Evolutionary conservation across 2,113 vertebrate species (phyloP).

Genomic region (Nycticryphes semicollaris): DNA sequence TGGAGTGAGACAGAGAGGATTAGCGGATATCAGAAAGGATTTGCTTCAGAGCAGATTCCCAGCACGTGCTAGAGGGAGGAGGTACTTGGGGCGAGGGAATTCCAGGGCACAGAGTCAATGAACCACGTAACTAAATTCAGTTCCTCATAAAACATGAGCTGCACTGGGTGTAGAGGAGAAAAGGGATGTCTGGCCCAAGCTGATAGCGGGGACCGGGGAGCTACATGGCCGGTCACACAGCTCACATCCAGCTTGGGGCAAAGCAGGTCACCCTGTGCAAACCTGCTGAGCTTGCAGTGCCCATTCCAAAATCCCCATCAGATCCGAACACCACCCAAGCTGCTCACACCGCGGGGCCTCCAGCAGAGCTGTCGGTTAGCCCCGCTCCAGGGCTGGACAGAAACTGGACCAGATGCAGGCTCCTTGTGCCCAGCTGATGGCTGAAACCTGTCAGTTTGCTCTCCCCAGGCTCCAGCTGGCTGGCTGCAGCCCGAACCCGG

Average conservation of each 20-base stretch:
- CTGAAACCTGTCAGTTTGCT: constrained; percentile 7
- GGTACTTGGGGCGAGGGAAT: constrained; percentile 23
- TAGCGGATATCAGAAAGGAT: constrained; percentile 22
- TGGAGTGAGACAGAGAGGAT: constrained; percentile 37
- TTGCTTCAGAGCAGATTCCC: constrained; percentile 44
- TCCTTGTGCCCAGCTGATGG: constrained; percentile 44
- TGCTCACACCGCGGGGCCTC: background rate
- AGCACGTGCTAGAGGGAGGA: constrained; percentile 34
- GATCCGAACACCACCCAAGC: background rate
- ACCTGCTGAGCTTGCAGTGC: constrained; percentile 13
- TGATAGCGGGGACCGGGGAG: rapidly evolving
- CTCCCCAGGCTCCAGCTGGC: constrained; percentile 28
- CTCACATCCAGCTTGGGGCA: background rate
- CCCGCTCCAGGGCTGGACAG: background rate
- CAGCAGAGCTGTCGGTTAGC: background rate
- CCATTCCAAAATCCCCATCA: background rate
- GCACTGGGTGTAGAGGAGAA: background rate
- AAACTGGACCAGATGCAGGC: constrained; percentile 28
- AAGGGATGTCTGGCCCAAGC: background rate
- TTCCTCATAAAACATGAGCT: constrained; percentile 30
- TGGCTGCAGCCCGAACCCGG: background rate
- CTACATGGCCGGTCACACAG: background rate
- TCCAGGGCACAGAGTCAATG: constrained; percentile 52
- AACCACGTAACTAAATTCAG: constrained; percentile 44
- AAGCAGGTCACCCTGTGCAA: background rate